phyloP scores from a whole-genome alignment of 2,113 vertebrate species.

The Miniopterus natalensis region DNA sequence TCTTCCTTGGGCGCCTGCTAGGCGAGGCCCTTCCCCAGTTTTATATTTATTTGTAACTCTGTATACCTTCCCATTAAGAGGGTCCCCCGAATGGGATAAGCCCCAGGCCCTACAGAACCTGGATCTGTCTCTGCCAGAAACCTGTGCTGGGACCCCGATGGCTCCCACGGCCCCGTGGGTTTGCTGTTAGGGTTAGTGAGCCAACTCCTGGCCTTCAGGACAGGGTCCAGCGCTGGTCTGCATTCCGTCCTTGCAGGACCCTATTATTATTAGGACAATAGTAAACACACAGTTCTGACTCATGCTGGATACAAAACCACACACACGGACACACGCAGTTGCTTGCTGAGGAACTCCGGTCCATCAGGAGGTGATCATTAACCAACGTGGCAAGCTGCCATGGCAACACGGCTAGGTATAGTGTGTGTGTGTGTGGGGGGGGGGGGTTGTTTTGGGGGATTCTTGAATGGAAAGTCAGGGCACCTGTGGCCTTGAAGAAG shows the following conservation, averaged over 20 bases:
- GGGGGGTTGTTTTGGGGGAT: no score
- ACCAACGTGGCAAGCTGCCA: background rate
- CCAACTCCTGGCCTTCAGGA: background rate
- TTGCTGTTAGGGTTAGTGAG: background rate
- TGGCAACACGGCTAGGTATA: background rate
- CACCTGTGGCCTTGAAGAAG: no score
- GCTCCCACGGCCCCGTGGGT: fast-evolving
- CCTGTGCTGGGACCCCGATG: background rate
- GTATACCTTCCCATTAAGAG: background rate
- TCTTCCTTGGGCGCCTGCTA: background rate
- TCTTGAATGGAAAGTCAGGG: no score
- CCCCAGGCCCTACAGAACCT: background rate
- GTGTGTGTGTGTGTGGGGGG: background rate
- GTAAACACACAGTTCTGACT: background rate
- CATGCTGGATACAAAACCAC: no score
- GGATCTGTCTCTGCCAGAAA: background rate
- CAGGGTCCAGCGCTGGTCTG: background rate
- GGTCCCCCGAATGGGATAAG: background rate
- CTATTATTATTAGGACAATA: background rate
- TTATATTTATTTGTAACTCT: background rate
- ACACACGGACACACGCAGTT: background rate
- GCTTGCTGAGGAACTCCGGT: background rate
- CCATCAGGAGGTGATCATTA: background rate
- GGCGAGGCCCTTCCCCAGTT: background rate
- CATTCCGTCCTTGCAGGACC: fast-evolving